Conservation (phyloP, 2,888 invertebrate genomes). For the Scelioninae gen. 2 region DNA sequence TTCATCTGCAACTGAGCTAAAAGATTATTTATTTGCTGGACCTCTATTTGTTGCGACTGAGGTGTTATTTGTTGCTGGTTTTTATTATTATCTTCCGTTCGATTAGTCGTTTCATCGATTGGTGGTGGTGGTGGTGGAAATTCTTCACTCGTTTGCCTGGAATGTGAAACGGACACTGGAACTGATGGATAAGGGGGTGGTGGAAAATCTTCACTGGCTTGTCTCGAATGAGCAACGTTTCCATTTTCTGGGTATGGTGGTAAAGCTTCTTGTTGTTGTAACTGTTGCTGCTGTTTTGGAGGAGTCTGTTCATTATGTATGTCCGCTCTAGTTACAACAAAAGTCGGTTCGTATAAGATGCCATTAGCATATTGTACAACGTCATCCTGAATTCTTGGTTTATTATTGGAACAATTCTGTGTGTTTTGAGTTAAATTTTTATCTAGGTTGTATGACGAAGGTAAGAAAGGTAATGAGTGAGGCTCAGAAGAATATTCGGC, state of each 20-base stretch:
- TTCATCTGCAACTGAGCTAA: conserved; percentile 72
- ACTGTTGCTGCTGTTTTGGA: conserved; percentile 58
- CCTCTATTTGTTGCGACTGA: conserved; percentile 64
- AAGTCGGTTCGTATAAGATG: conserved; percentile 72
- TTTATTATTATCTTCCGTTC: conserved; percentile 49
- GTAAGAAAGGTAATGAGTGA: conserved; percentile 80
- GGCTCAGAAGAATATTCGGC: conserved; percentile 76
- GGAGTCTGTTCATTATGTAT: conserved; percentile 90
- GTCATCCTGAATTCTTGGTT: conserved; percentile 73
- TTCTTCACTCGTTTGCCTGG: conserved; percentile 91
- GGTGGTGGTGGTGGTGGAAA: conserved; percentile 93
- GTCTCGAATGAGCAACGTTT: conserved; percentile 76
- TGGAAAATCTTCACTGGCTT: conserved; percentile 77
- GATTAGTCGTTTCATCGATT: conserved; percentile 80
- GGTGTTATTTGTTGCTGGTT: conserved; percentile 23
- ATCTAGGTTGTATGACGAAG: conserved; percentile 76
- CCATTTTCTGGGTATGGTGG: conserved; percentile 75
- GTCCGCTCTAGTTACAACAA: conserved; percentile 88
- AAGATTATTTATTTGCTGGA: conserved; percentile 70
- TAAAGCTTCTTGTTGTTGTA: conserved; percentile 70
- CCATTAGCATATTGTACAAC: conserved; percentile 77
- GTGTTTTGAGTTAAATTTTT: conserved; percentile 57
- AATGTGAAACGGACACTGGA: conserved; percentile 84
- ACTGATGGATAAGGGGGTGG: conserved; percentile 88
- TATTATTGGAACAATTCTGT: conserved; percentile 65